Base-by-base conservation (phyloP, 1,140 invertebrate genomes). In the Drosophila yakuba region DNA sequence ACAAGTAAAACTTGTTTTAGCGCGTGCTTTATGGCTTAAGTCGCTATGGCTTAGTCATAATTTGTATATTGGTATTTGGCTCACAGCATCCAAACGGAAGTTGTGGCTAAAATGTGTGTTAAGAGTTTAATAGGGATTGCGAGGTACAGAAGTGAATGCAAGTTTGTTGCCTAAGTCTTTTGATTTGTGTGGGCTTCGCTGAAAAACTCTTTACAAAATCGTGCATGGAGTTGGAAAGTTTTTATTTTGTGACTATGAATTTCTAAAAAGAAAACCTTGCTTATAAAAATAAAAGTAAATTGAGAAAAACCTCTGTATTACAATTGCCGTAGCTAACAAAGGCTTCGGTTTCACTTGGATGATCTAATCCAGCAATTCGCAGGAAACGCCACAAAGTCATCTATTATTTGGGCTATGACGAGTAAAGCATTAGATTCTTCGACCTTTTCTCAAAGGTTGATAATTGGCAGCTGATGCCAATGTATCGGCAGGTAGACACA, bases 21-120 rank as follows among this genome's bases (percentile, higher is more conserved):
- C 68, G 57, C 57, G 83, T 81, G 82, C 57, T 86, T 85, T 74
- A 74, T 74, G 68, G 32, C 41, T 62, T 25, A 66, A 54, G 57
- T 72, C 56, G 64, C 47, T 45, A 52, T 39, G 48, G 78, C 85
- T 88, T 86, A 86, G 82, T 86, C 82, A 86, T 86, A 82, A 88
- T 78, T 64, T 51, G 63, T 74, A 50, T 61, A 88, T 82, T 81
- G 69, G 61, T 59, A 64, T 68, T 68, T 68, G 35, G 28, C 47
- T 64, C 28, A 12, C 39, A 71, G 54, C 62, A 68, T 54, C 39
- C 48, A 82, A 88, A 75, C 79, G 82, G 79, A 86, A 82, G 69
- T 81, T 67, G 47, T 39, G 25, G 35, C 28, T 51, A 28, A 44
- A 60, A 36, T 32, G 47, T 41, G 43, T 32, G 35, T 23, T 43